phyloP scores from a whole-genome alignment of 1,140 invertebrate genomes.

The Eueides isabella region DNA sequence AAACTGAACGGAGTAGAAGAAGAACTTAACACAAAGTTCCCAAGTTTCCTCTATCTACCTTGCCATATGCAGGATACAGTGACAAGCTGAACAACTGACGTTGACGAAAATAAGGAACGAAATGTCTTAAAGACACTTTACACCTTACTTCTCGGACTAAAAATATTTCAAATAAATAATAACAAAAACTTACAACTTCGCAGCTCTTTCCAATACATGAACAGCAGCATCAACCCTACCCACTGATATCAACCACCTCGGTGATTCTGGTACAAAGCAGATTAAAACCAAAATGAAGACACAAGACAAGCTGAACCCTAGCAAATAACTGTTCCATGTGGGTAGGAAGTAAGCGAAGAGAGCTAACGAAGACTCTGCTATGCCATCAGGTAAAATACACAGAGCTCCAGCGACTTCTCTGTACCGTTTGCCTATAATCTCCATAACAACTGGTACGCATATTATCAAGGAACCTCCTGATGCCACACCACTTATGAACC shows the following conservation, averaged over 20 bases:
- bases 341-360: constrained; percentile 53
- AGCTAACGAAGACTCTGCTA: constrained; percentile 45
- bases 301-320: constrained; percentile 42
- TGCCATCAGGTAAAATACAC: constrained; percentile 47
- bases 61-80: too few relatives aligned
- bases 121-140: too few relatives aligned
- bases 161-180: not conserved
- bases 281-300: constrained; percentile 46
- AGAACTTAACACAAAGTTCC: too few relatives aligned
- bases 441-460: constrained; percentile 46
- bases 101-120: too few relatives aligned
- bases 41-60: too few relatives aligned
- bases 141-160: too few relatives aligned
- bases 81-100: too few relatives aligned
- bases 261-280: constrained; percentile 55
- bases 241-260: constrained; percentile 58
- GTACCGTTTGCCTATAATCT: constrained; percentile 52
- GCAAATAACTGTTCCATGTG: constrained; percentile 49
- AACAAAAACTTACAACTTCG: constrained; percentile 48
- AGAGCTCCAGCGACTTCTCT: constrained; percentile 47
- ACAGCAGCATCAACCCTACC: constrained; percentile 48
- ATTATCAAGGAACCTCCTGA: constrained; percentile 51
- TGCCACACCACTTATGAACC: constrained; percentile 52
- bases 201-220: constrained; percentile 50
- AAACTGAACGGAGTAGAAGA: too few relatives aligned